Evolutionary conservation across 2,113 vertebrate species (phyloP).

Genomic region (Peromyscus leucopus): DNA sequence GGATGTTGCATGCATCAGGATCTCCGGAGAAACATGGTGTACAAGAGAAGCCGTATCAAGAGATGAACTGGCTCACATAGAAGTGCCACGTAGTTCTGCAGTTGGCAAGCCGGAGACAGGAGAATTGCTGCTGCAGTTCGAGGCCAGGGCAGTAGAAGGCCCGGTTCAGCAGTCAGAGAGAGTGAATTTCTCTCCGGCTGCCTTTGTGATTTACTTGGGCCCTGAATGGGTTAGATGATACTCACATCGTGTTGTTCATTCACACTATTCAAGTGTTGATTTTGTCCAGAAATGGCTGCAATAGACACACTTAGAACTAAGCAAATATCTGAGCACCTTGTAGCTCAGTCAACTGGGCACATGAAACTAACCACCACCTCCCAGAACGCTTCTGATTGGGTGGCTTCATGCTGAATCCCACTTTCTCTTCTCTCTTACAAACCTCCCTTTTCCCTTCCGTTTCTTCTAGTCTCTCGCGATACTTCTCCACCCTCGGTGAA

Average conservation of each 20-base stretch:
- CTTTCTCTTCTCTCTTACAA: neutral
- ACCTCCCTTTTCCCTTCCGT: too few species aligned
- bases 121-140: neutral
- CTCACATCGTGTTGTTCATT: too few species aligned
- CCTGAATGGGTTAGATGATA: neutral
- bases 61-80: neutral
- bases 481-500: neutral
- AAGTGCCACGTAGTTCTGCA: neutral
- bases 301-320: neutral
- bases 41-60: neutral
- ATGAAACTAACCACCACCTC: neutral
- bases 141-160: neutral
- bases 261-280: neutral
- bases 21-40: neutral
- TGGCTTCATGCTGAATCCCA: neutral
- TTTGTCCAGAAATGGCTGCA: neutral
- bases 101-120: neutral
- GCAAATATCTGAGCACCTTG: neutral
- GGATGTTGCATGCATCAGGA: accelerated
- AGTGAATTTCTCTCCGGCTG: neutral
- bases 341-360: neutral
- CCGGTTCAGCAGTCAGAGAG: neutral
- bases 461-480: neutral
- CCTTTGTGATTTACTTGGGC: neutral
- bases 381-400: neutral